Base-by-base conservation (phyloP, 2,888 invertebrate species). In the Beris morrisii region DNA sequence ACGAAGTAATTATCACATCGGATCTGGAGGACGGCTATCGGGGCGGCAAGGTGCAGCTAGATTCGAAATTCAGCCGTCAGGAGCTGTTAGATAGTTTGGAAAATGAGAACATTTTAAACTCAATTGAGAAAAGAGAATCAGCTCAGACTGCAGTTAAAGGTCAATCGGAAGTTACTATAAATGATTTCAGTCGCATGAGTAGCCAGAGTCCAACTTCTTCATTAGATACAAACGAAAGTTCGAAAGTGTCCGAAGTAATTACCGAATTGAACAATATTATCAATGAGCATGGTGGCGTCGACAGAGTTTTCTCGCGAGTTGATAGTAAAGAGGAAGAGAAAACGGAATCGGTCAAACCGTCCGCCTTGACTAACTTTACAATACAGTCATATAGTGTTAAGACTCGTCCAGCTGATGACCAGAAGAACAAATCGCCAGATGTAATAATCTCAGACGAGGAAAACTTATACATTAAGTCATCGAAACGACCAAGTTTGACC, bases 331-430 rank as follows among this genome's bases (percentile, higher is more conserved):
- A 71, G 0, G 38, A 67, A 3, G 31, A 44, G 11, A 73, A 75
- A 44, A 48, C 4, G 7, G 75, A 77, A 63, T 70, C 77, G 0
- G 76, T 75, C 7, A 77, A 77, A 59, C 78, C 78, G 12, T 77
- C 74, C 69, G 74, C 74, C 0, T 69, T 79, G 71, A 69, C 74
- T 50, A 79, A 79, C 70, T 79, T 79, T 54, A 75, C 72, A 68
- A 79, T 79, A 50, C 74, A 72, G 32, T 66, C 73, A 12, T 71
- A 71, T 38, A 56, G 11, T n/a, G 54, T 54, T 9, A 38, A 13
- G 31, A 5, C 28, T 1, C 13, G 5, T 5, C 7, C 38, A 38
- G 9, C 9, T 9, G 7, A 38, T 7, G 38, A 52, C 15, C 22
- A 22, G 11, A 22, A 48, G 6, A 12, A 48, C 13, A 48, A 13